phyloP scores from a whole-genome alignment of 1,140 invertebrate species.

The Ceratitis capitata region DNA sequence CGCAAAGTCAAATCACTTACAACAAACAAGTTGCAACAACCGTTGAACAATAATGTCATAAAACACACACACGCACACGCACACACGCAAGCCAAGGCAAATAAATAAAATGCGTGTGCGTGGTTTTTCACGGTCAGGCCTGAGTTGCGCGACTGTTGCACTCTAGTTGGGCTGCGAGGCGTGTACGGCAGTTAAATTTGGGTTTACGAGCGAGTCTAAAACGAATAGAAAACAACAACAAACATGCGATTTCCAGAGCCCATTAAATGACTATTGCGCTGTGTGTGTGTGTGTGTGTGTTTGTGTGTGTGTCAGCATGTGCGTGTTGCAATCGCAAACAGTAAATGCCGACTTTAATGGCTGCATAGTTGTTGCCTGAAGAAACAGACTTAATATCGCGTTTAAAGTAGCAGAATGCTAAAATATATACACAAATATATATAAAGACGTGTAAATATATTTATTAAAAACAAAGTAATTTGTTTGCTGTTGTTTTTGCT shows the following conservation, averaged over 20 bases:
- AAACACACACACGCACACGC: too few relatives aligned
- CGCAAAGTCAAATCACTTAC: not conserved
- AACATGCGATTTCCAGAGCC: not conserved
- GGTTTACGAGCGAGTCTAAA: not conserved
- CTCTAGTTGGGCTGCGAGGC: not conserved
- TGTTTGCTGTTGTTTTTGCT: not conserved
- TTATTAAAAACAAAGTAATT: not conserved
- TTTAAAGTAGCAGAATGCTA: not conserved
- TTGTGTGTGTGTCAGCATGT: not conserved
- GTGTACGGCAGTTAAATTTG: not conserved
- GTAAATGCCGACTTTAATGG: not conserved
- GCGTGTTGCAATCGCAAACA: slow-evolving; percentile 13
- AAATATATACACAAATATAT: not conserved
- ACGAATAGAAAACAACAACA: not conserved
- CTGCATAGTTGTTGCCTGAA: not conserved
- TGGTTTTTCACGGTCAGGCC: slow-evolving; percentile 14
- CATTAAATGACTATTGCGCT: not conserved
- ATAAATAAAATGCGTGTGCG: not conserved
- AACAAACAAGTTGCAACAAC: not conserved
- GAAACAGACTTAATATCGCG: not conserved
- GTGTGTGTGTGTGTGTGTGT: not conserved
- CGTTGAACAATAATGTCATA: too few relatives aligned
- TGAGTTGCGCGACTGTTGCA: not conserved
- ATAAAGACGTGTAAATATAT: not conserved
- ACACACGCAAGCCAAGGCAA: not conserved